phyloP scores from a whole-genome alignment of 2,888 invertebrate genomes.

The Eupithecia subfuscata region DNA sequence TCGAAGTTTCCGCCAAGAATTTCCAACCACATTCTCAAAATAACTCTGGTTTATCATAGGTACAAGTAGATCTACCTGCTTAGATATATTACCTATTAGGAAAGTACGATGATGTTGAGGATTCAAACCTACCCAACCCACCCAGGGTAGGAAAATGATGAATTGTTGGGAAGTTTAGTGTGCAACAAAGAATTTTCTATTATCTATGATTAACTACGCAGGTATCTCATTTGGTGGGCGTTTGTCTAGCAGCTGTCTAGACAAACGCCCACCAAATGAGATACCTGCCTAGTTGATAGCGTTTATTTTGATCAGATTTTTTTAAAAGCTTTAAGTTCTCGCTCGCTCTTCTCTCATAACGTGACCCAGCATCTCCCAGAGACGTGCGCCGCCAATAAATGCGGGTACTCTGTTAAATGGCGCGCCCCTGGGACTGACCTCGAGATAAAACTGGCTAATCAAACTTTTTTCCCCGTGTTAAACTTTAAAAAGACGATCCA shows the following conservation, averaged over 20 bases:
- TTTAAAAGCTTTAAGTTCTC: not conserved
- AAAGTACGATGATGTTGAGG: not conserved
- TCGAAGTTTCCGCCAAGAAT: not conserved
- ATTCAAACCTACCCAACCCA: not conserved
- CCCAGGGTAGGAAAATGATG: not conserved
- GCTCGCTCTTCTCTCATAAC: constrained; percentile 28
- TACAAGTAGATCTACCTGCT: not conserved
- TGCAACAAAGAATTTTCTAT: no score
- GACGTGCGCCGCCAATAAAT: constrained; percentile 73
- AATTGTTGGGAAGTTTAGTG: not conserved
- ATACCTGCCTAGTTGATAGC: no score
- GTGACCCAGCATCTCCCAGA: constrained; percentile 28
- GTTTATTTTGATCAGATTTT: no score
- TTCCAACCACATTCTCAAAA: not conserved
- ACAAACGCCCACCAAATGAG: no score
- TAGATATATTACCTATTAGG: not conserved
- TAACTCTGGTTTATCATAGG: not conserved
- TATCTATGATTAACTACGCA: no score
- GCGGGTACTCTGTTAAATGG: constrained; percentile 71
- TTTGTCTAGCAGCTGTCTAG: no score
- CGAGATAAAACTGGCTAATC: constrained; percentile 67
- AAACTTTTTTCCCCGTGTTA: constrained; percentile 65
- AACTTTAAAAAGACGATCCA: constrained; percentile 61
- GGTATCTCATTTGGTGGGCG: no score
- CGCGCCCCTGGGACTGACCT: constrained; percentile 58